These are phyloP conservation scores for Dasyurus viverrinus DNA, from an alignment of 2,113 vertebrate species.

Conservation along the genomic window DNA sequence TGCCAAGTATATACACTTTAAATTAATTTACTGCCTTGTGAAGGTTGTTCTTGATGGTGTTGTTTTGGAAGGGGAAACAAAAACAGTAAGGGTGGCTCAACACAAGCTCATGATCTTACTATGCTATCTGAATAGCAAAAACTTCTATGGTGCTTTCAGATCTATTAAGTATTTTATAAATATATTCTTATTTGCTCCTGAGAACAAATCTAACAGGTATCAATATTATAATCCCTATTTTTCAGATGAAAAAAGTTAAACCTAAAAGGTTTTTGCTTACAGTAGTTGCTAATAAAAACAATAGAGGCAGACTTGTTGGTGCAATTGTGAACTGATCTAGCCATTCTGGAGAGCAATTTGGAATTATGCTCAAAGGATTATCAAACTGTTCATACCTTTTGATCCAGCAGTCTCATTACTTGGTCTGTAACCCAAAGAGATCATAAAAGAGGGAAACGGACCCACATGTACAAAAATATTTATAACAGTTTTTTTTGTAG, in stretches of 20 bases:
- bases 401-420: too few species aligned
- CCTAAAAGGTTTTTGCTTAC: not conserved
- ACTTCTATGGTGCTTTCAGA: not conserved
- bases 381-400: too few species aligned
- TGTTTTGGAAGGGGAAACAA: not conserved
- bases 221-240: not conserved
- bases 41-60: not conserved
- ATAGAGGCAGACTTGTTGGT: not conserved
- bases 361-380: too few species aligned
- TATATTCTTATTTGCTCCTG: not conserved
- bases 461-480: too few species aligned
- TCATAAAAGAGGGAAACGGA: too few species aligned
- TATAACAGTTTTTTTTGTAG: too few species aligned
- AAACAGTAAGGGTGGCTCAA: not conserved
- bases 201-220: not conserved
- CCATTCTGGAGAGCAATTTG: too few species aligned
- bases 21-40: not conserved
- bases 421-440: too few species aligned
- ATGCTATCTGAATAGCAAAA: not conserved
- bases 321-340: too few species aligned
- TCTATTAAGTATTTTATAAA: not conserved
- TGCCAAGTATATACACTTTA: not conserved
- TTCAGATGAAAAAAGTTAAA: not conserved
- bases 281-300: not conserved
- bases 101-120: fast-evolving